Conservation (phyloP, 2,113 vertebrate species). For the Drymodes brunneopygia region DNA sequence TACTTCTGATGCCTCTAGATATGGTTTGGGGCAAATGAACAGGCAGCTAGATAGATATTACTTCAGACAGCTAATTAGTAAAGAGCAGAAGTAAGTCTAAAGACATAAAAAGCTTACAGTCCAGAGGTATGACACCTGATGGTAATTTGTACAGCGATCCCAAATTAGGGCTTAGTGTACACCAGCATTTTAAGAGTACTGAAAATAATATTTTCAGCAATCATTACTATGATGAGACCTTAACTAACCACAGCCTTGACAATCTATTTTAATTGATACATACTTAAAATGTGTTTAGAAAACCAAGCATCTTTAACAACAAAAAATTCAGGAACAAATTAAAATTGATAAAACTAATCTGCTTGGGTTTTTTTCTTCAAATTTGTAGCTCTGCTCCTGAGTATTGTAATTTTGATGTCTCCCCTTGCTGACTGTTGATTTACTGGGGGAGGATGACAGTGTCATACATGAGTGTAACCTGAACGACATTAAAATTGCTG, state of each 20-base stretch:
- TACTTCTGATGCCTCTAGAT: not conserved
- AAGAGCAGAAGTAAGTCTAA: not conserved
- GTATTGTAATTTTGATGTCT: not conserved
- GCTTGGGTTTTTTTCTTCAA: not conserved
- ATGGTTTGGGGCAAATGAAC: not conserved
- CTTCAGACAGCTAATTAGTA: not conserved
- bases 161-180: not conserved
- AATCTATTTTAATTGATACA: not conserved
- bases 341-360: not conserved
- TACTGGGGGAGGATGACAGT: not conserved
- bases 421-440: not conserved
- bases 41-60: not conserved
- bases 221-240: not conserved
- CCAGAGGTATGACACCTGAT: rapidly evolving
- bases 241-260: not conserved
- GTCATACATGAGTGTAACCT: not conserved
- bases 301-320: not conserved
- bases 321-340: not conserved
- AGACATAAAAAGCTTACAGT: not conserved
- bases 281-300: not conserved
- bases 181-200: not conserved
- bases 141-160: not conserved
- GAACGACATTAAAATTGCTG: not conserved
- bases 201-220: not conserved
- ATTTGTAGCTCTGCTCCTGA: not conserved